Conservation (phyloP, 2,888 invertebrate species). For the Zaprionus lineosus region DNA sequence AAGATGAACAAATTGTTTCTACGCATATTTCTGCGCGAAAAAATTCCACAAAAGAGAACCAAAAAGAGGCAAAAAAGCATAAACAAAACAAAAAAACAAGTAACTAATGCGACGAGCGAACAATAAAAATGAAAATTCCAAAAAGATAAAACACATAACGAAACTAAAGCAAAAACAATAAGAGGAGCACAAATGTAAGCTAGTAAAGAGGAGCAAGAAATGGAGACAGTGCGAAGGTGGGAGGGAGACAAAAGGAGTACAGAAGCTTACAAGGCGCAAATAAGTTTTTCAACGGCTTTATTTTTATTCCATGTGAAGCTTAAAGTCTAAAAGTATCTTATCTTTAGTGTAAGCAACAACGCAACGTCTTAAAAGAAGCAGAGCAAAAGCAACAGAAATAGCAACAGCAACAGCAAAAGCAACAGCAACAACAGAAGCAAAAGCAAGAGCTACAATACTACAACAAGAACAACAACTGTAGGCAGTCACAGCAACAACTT, state of each 20-base stretch:
- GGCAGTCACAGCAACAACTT: slow-evolving; percentile 7
- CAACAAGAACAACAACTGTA: background rate
- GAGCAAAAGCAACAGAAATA: slow-evolving; percentile 12
- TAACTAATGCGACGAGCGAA: slow-evolving; percentile 50
- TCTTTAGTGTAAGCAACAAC: slow-evolving; percentile 36
- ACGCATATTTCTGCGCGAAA: slow-evolving; percentile 53
- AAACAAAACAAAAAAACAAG: slow-evolving; percentile 1
- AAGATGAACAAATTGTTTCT: slow-evolving; percentile 53
- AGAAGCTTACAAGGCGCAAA: slow-evolving; percentile 51
- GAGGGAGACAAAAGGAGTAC: slow-evolving; percentile 5
- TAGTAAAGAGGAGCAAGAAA: background rate
- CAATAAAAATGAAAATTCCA: slow-evolving; percentile 64
- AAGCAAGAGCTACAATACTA: slow-evolving; percentile 5
- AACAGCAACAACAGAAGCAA: slow-evolving; percentile 9
- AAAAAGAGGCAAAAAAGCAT: slow-evolving; percentile 32
- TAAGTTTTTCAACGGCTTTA: slow-evolving; percentile 55
- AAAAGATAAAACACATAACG: slow-evolving; percentile 38
- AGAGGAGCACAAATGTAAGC: background rate
- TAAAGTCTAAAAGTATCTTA: slow-evolving; percentile 65
- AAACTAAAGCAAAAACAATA: slow-evolving; percentile 43
- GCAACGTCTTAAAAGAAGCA: slow-evolving; percentile 44
- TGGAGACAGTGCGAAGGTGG: background rate
- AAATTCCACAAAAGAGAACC: too few species aligned
- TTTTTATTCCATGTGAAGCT: slow-evolving; percentile 65
- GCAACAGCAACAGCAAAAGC: background rate